phyloP scores from a whole-genome alignment of 1,140 invertebrate species.

The Nebria ingens region DNA sequence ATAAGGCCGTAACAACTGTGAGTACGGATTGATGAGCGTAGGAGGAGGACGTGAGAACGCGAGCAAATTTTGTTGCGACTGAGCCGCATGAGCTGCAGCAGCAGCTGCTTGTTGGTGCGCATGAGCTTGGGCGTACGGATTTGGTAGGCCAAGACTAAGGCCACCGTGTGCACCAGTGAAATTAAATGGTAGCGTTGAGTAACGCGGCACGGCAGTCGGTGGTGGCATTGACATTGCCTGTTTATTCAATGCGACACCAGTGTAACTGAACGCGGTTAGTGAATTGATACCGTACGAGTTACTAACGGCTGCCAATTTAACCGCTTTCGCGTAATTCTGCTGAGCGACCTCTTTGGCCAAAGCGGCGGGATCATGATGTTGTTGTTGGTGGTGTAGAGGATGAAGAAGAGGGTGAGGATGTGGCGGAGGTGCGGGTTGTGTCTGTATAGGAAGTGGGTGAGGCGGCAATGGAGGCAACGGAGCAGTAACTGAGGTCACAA shows the following conservation, averaged over 20 bases:
- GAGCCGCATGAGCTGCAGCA: conserved; percentile 23
- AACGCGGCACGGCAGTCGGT: conserved; percentile 22
- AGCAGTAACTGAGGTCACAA: conserved; percentile 16
- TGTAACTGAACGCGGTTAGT: conserved; percentile 60
- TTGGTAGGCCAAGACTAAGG: conserved; percentile 24
- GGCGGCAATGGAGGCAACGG: conserved; percentile 15
- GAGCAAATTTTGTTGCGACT: conserved; percentile 40
- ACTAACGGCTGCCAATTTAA: conserved; percentile 40
- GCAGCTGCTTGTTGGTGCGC: conserved; percentile 30
- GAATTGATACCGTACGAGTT: conserved; percentile 22
- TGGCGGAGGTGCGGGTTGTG: conserved; percentile 17
- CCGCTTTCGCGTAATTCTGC: conserved; percentile 60
- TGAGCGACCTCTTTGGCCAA: conserved; percentile 66
- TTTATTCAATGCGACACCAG: conserved; percentile 61
- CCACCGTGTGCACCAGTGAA: conserved; percentile 16
- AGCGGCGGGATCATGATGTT: conserved; percentile 43
- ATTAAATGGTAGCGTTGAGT: conserved; percentile 16
- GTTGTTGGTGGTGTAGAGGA: conserved; percentile 16
- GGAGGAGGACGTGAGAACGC: conserved; percentile 48
- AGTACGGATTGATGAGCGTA: conserved; percentile 41
- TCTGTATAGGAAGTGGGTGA: conserved; percentile 18
- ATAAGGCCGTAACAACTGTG: conserved; percentile 31
- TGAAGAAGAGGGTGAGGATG: conserved; percentile 9
- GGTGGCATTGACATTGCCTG: conserved; percentile 39
- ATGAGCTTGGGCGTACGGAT: conserved; percentile 33